Evolutionary conservation across 1,140 invertebrate genomes (phyloP).

Genomic region (Physella acuta): DNA sequence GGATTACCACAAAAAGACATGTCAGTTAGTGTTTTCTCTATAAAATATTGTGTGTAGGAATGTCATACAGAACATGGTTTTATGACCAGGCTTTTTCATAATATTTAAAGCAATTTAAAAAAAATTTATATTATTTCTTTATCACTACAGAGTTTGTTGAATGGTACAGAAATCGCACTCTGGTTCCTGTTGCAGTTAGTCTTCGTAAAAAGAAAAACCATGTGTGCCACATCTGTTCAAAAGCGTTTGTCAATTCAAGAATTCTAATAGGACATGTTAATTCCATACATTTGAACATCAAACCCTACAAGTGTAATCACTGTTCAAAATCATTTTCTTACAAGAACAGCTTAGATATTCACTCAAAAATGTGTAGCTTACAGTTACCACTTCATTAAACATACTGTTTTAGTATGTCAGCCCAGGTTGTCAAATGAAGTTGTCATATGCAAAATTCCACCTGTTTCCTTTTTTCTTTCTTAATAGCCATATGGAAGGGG

Average conservation of each 20-base stretch:
- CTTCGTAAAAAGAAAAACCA: slow-evolving; percentile 18
- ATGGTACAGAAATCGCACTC: slow-evolving; percentile 7
- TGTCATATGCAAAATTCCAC: no score
- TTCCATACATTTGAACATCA: slow-evolving; percentile 18
- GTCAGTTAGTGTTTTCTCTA: neutral
- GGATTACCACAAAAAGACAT: slow-evolving; percentile 22
- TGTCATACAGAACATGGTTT: no score
- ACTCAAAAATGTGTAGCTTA: slow-evolving; percentile 10
- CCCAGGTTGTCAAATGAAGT: neutral
- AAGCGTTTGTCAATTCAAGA: slow-evolving; percentile 21
- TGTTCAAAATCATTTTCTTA: slow-evolving; percentile 14
- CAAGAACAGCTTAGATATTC: slow-evolving; percentile 16
- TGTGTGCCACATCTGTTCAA: slow-evolving; percentile 19
- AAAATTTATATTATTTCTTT: slow-evolving; percentile 11
- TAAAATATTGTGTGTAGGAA: no score
- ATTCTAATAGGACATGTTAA: slow-evolving; percentile 14
- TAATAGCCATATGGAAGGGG: no score
- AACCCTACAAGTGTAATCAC: slow-evolving; percentile 14
- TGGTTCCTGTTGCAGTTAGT: neutral
- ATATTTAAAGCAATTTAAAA: no score
- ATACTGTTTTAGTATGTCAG: neutral
- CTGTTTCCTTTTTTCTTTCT: no score
- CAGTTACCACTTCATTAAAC: neutral
- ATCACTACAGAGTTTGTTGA: slow-evolving; percentile 14
- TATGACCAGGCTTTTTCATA: no score